Base-by-base conservation (phyloP, 2,113 vertebrate species). In the Notothenia coriiceps region DNA sequence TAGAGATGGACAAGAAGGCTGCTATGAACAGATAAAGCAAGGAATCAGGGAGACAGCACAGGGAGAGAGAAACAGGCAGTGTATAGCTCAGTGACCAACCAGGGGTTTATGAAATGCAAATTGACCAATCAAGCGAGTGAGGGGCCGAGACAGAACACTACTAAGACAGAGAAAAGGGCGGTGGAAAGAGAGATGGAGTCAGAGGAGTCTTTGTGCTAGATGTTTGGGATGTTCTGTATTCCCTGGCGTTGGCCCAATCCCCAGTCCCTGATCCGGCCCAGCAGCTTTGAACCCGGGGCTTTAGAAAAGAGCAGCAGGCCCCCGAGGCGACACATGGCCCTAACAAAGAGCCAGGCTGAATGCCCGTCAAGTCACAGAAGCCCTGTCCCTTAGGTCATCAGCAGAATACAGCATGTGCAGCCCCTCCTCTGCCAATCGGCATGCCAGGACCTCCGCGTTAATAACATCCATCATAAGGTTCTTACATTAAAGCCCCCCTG, bases 291-390 rank as follows among this genome's bases (percentile, higher is more conserved):
- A 80, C 67, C 77, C 35, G 6, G 35, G 71, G 79, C 76, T 85
- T 89, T 88, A 88, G 79, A 89, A 91, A 90, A 88, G 85, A 89
- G 82, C 86, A 88, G 80, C 81, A 54, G 68, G 83, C 88, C 86
- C 76, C 78, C 74, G 75, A 59, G 86, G 86, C 77, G 79, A 93
- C 91, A 93, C 84, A 89, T 88, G 86, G 88, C 77, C 76, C 57
- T 66, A 84, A 92, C 86, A 92, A 94, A 94, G 87, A 83, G 80
- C 63, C 75, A 22, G 82, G 89, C 90, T 91, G 80, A 79, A 90
- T 57, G 75, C 88, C 90, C 56, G 29, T 52, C 86, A 89, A 91
- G 88, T 88, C 86, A 93, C 89, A 92, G 91, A 92, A 84, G 88
- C 83, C 80, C 69, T 0, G 74, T 90, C 89, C 90, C 80, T 86